phyloP scores from a whole-genome alignment of 1,140 invertebrate species.

The Sesamia nonagrioides region DNA sequence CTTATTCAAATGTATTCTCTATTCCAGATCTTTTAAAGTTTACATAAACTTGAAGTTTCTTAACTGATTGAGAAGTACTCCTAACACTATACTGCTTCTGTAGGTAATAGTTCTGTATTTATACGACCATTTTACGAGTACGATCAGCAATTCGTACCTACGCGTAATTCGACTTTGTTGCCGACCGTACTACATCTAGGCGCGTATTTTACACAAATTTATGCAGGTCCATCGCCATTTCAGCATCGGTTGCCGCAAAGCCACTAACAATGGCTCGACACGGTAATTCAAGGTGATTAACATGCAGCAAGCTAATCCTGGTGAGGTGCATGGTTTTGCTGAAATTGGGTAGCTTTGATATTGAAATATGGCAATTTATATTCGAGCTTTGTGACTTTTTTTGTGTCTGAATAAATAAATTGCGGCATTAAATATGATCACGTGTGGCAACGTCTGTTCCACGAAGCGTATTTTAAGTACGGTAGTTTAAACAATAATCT shows the following conservation, averaged over 20 bases:
- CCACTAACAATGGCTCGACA: conserved; percentile 8
- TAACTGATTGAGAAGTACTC: too few relatives aligned
- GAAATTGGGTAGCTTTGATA: not conserved
- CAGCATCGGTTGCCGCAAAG: not conserved
- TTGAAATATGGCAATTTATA: conserved; percentile 28
- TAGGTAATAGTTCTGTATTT: too few relatives aligned
- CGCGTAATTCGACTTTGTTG: not conserved
- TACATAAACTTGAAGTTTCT: too few relatives aligned
- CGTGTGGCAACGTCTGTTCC: too few relatives aligned
- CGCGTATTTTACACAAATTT: conserved; percentile 19
- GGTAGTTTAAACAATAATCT: too few relatives aligned
- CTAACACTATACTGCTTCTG: too few relatives aligned
- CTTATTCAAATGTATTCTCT: too few relatives aligned
- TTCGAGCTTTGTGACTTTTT: not conserved
- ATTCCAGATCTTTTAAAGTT: too few relatives aligned
- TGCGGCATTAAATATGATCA: too few relatives aligned
- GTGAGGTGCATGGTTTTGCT: not conserved
- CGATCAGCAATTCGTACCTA: too few relatives aligned
- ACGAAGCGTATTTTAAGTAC: too few relatives aligned
- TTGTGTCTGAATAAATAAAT: not conserved
- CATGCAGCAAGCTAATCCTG: conserved; percentile 20
- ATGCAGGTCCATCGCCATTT: conserved; percentile 16
- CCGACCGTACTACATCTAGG: not conserved
- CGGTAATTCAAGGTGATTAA: conserved; percentile 28
- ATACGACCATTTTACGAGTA: not conserved